Conservation (phyloP, 2,797 vertebrate genomes). For the Bufotes viridis region DNA sequence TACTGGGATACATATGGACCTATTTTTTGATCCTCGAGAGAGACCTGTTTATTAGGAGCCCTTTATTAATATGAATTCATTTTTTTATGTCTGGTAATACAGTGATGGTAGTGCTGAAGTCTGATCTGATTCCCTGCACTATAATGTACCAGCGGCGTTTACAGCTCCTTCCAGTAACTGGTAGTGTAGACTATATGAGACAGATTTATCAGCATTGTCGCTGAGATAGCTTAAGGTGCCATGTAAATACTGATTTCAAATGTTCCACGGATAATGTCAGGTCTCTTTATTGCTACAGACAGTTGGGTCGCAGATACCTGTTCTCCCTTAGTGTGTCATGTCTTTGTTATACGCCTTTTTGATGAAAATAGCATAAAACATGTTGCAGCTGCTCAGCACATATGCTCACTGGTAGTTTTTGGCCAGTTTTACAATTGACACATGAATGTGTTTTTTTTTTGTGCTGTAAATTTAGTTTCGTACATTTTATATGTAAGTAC, state of each 20-base stretch:
- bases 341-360: not conserved
- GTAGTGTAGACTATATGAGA: not conserved
- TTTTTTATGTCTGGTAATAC: slow-evolving; percentile 5
- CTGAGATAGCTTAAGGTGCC: not conserved
- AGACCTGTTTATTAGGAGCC: not conserved
- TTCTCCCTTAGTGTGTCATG: not conserved
- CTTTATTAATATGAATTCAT: not conserved
- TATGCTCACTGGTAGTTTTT: not conserved
- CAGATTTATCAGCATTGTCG: not conserved
- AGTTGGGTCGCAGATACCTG: not conserved
- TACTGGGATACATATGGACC: not conserved
- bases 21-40: not conserved
- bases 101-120: not conserved
- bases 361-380: not conserved
- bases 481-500: slow-evolving; percentile 20
- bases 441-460: slow-evolving; percentile 2
- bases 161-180: not conserved
- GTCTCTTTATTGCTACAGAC: not conserved
- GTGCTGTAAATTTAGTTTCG: slow-evolving; percentile 28
- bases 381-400: not conserved
- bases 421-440: not conserved
- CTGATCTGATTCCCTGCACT: not conserved
- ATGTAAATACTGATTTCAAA: not conserved
- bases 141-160: not conserved
- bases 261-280: not conserved